Conservation (phyloP, 2,113 vertebrate genomes). For the Dolichallabes microphthalmus region DNA sequence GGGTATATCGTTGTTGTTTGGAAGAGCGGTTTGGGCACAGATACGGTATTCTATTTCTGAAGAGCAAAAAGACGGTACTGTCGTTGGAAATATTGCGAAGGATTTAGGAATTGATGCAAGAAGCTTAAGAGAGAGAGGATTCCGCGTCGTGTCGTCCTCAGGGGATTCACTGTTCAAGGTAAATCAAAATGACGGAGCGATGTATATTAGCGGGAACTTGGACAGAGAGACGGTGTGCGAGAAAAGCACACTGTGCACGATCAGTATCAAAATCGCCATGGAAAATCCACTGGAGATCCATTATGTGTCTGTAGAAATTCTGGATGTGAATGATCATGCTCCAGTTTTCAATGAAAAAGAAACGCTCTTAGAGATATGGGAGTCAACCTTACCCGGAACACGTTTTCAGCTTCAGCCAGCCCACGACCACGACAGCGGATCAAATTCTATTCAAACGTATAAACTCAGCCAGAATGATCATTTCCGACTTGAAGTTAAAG, state of each 20-base stretch:
- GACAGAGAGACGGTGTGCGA: conserved; percentile 60
- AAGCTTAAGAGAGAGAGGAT: conserved; percentile 47
- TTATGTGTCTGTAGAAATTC: conserved; percentile 61
- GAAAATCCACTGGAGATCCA: conserved; percentile 70
- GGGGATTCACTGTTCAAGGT: conserved; percentile 50
- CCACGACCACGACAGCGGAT: conserved; percentile 59
- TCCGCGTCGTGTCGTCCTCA: conserved; percentile 51
- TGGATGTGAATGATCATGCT: conserved; percentile 66
- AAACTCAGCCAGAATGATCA: conserved; percentile 61
- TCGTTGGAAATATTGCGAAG: conserved; percentile 61
- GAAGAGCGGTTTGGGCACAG: conserved; percentile 58
- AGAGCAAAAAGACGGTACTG: conserved; percentile 53
- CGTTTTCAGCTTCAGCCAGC: conserved; percentile 63
- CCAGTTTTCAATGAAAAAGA: conserved; percentile 61
- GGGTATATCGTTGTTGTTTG: conserved; percentile 53
- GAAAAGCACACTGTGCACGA: conserved; percentile 46
- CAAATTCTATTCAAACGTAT: conserved; percentile 61
- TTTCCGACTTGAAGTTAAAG: conserved; percentile 64
- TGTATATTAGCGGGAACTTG: conserved; percentile 56
- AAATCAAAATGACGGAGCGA: conserved; percentile 57
- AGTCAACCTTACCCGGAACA: conserved; percentile 54
- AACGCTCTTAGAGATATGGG: conserved; percentile 59
- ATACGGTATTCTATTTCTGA: conserved; percentile 67
- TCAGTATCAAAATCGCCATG: conserved; percentile 53
- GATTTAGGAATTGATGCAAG: conserved; percentile 56